phyloP scores from a whole-genome alignment of 2,888 invertebrate genomes.

The Drosophila hamatofila region DNA sequence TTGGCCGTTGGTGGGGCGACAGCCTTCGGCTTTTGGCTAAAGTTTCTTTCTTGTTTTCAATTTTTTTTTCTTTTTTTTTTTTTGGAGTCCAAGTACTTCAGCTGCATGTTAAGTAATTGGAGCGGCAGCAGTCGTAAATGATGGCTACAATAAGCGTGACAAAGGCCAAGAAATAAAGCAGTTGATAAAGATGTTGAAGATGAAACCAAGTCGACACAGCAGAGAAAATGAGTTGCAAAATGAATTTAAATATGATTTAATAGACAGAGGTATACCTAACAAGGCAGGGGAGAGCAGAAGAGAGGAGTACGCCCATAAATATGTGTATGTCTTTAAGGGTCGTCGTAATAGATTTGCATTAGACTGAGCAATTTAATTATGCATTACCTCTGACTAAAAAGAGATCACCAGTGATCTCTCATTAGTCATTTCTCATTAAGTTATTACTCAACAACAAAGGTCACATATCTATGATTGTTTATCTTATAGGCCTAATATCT shows the following conservation, averaged over 20 bases:
- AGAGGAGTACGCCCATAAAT: too few relatives aligned
- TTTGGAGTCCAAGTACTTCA: constrained; percentile 40
- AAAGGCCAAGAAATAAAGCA: neutral
- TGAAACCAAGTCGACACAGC: neutral
- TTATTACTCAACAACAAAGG: too few relatives aligned
- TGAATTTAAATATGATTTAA: neutral
- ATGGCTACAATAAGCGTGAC: constrained; percentile 26
- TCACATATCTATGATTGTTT: too few relatives aligned
- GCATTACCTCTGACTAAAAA: too few relatives aligned
- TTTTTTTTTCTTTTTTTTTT: neutral
- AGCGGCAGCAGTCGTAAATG: constrained; percentile 57
- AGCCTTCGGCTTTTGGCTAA: constrained; percentile 42
- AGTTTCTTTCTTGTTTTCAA: constrained; percentile 22
- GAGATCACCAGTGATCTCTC: too few relatives aligned
- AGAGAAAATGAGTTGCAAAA: too few relatives aligned
- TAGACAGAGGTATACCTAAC: neutral
- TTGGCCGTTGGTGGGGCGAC: constrained; percentile 30
- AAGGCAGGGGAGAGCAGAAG: neutral
- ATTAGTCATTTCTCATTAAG: neutral
- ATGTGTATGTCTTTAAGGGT: too few relatives aligned
- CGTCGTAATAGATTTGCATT: neutral
- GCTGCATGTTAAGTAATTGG: constrained; percentile 62
- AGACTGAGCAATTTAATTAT: neutral
- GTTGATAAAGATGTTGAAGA: neutral
- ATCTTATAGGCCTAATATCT: too few relatives aligned